Conservation (phyloP, 2,888 invertebrate genomes). For the Papilio gigon region DNA sequence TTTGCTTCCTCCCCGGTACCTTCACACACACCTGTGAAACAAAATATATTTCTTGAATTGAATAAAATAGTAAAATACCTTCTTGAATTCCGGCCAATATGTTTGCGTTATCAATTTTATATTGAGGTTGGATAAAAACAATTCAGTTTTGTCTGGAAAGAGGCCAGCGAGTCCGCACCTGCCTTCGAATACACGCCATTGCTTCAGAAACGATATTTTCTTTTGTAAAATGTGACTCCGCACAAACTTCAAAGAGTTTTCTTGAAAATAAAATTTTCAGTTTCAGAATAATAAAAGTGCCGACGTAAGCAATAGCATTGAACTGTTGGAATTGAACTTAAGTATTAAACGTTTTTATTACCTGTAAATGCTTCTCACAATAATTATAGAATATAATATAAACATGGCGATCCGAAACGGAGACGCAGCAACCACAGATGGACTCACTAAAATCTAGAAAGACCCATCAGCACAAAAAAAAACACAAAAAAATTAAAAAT, state of each 20-base stretch:
- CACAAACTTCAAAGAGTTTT: slow-evolving; percentile 15
- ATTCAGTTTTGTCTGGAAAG: slow-evolving; percentile 32
- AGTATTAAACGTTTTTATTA: neutral
- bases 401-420: too few relatives aligned
- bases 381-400: too few relatives aligned
- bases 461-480: too few relatives aligned
- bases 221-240: slow-evolving; percentile 15
- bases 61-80: slow-evolving; percentile 24
- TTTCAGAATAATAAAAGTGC: slow-evolving; percentile 8
- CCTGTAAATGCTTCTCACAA: too few relatives aligned
- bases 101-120: slow-evolving; percentile 40
- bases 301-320: neutral
- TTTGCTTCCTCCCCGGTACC: neutral
- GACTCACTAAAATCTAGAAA: too few relatives aligned
- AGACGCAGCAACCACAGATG: too few relatives aligned
- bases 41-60: neutral
- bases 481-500: too few relatives aligned
- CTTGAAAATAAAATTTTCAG: slow-evolving; percentile 21
- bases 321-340: neutral
- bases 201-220: slow-evolving; percentile 18
- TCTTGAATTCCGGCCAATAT: slow-evolving; percentile 38
- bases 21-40: neutral
- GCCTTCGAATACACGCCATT: slow-evolving; percentile 7
- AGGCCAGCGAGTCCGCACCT: slow-evolving; percentile 36
- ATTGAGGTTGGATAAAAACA: slow-evolving; percentile 39